These are phyloP conservation scores for Phaetusa simplex DNA, from an alignment of 2,113 vertebrate genomes.

Conservation along the genomic window DNA sequence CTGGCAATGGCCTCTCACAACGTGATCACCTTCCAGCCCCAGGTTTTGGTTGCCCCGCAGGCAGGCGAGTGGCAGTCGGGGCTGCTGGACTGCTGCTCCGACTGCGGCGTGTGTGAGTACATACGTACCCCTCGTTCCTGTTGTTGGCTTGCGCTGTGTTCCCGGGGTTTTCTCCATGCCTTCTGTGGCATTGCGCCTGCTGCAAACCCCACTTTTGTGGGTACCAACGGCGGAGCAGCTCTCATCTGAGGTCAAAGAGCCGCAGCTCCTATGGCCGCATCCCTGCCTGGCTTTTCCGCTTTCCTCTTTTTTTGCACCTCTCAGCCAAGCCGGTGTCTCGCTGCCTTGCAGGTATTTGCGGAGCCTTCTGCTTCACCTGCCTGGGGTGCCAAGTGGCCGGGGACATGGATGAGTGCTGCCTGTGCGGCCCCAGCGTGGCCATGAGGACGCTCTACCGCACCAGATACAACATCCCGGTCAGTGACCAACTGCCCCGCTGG, in stretches of 20 bases:
- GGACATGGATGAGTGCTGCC: constrained; percentile 82
- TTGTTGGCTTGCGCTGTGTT: fast-evolving
- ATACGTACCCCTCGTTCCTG: fast-evolving
- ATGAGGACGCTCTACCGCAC: constrained; percentile 85
- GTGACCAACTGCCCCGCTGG: background rate
- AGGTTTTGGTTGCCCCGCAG: fast-evolving
- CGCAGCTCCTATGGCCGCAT: fast-evolving
- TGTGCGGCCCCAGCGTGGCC: constrained; percentile 72
- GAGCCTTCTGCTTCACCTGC: constrained; percentile 67
- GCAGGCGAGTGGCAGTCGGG: background rate
- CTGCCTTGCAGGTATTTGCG: constrained; percentile 71
- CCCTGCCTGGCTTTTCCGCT: fast-evolving
- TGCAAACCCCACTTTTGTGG: background rate
- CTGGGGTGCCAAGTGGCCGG: constrained; percentile 74
- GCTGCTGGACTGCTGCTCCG: background rate
- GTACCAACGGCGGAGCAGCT: background rate
- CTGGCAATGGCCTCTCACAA: background rate
- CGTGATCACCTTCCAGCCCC: background rate
- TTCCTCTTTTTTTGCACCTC: background rate
- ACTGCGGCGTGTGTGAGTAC: background rate
- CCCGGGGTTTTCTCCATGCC: background rate
- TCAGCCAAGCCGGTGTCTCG: background rate
- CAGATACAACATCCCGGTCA: constrained; percentile 82
- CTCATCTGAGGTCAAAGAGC: background rate
- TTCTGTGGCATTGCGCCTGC: background rate